Evolutionary conservation across 2,888 invertebrate species (phyloP), one percentile per base, ranked within the genome.

Genomic region (Watsonalla binaria): DNA sequence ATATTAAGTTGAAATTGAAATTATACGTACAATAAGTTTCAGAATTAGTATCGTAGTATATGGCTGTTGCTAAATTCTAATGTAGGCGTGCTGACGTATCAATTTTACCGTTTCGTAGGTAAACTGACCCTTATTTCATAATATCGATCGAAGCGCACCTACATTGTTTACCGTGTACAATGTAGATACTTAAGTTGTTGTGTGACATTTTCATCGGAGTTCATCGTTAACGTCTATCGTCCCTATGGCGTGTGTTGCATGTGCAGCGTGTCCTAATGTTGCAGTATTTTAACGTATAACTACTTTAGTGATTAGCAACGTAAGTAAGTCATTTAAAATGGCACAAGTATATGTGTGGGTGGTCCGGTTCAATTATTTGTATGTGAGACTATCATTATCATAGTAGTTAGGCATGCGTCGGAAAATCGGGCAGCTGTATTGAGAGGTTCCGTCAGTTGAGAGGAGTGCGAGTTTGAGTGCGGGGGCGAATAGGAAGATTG

Each of bases 401-500:
- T 82, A 78, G 73, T 59, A 61, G 70, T 80, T 74, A 77, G 76
- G 79, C 67, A 68, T 65, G 64, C 64, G 65, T 76, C 65, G 76
- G 78, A 76, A 81, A 84, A 82, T 77, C 68, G 68, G 68, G 64
- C 66, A 61, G 57, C 35, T 57, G 63, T 66, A 61, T 66, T 72
- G 68, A 72, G 70, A 74, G 69, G 78, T 81, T 82, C 78, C 76
- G 80, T 76, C 76, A 76, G 74, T 70, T 70, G 68, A 60, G 66
- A 70, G 11, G 9, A 42, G 68, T 62, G 58, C 49, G 58, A 24
- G 24, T 24, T 24, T 4, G 24, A 54, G 60, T 71, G 90, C 83
- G 90, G 90, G 89, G 90, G 90, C 89, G 90, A 86, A 71, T 85
- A 86, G 87, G 87, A 86, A 86, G 84, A 80, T 77, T 67, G 72